Evolutionary conservation across 2,888 invertebrate species (phyloP).

Genomic region (Encarsia formosa): DNA sequence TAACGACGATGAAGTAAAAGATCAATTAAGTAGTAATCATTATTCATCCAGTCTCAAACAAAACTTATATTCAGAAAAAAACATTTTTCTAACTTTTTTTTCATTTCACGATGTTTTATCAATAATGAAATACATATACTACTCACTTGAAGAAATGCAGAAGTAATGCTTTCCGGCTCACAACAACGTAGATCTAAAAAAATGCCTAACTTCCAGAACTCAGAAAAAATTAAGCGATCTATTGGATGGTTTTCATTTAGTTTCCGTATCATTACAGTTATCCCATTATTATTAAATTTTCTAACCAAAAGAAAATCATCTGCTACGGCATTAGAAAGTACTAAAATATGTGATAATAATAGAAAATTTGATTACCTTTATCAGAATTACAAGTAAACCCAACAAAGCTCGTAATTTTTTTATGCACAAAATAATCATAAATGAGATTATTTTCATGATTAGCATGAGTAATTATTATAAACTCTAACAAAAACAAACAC

Average conservation of each 20-base stretch:
- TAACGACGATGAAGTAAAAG: too few relatives aligned
- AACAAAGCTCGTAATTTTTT: too few relatives aligned
- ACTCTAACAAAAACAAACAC: too few relatives aligned
- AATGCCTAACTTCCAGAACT: slow-evolving; percentile 13
- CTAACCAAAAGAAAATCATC: slow-evolving; percentile 10
- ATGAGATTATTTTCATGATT: too few relatives aligned
- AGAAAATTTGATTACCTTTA: too few relatives aligned
- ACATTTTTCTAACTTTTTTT: not conserved
- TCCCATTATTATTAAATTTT: slow-evolving; percentile 6
- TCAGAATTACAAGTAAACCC: too few relatives aligned
- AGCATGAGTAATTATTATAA: too few relatives aligned
- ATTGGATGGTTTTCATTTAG: not conserved
- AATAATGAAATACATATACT: not conserved
- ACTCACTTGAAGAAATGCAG: not conserved
- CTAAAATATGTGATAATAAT: not conserved
- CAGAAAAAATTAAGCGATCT: slow-evolving; percentile 5
- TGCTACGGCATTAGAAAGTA: not conserved
- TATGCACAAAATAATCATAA: too few relatives aligned
- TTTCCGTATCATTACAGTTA: not conserved
- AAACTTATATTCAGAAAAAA: too few relatives aligned
- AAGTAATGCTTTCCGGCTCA: not conserved
- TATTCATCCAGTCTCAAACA: too few relatives aligned
- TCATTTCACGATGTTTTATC: not conserved
- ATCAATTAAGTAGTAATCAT: too few relatives aligned
- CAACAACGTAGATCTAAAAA: slow-evolving; percentile 11